A percentile compares a stretch with the other conserved stretches of the same genome.
phyloP scores from a whole-genome alignment of 2,797 vertebrate genomes.

The Etheostoma nigrum region DNA sequence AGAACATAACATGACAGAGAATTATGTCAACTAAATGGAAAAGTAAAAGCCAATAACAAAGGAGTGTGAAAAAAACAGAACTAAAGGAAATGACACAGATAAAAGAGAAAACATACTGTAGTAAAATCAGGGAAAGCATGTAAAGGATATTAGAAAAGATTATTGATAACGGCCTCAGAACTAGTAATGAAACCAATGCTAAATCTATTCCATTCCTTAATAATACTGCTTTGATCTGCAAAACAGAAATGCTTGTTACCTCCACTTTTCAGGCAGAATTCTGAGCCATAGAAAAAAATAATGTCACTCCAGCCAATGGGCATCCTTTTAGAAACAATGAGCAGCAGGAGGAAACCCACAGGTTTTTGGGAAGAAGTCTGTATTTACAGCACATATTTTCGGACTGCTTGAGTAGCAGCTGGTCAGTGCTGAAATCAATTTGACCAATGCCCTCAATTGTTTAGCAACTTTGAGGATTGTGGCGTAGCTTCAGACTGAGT shows the following conservation, averaged over 20 bases:
- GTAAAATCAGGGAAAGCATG: not conserved
- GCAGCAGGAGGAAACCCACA: slow-evolving; percentile 16
- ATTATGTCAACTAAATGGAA: slow-evolving; percentile 41
- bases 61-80: not conserved
- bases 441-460: slow-evolving; percentile 72
- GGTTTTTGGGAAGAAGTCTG: slow-evolving; percentile 12
- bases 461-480: slow-evolving; percentile 54
- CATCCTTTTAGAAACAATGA: slow-evolving; percentile 42
- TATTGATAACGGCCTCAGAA: slow-evolving; percentile 6
- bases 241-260: slow-evolving; percentile 17
- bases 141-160: slow-evolving; percentile 24
- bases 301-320: slow-evolving; percentile 24
- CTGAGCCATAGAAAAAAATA: not conserved
- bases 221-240: slow-evolving; percentile 10
- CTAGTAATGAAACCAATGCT: slow-evolving; percentile 34
- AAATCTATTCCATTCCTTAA: slow-evolving; percentile 16
- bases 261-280: slow-evolving; percentile 18
- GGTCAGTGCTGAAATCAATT: slow-evolving; percentile 62
- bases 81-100: slow-evolving; percentile 10
- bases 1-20: slow-evolving; percentile 28
- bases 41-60: slow-evolving; percentile 17
- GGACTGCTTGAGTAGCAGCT: slow-evolving; percentile 57
- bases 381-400: slow-evolving; percentile 54
- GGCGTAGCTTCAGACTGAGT: slow-evolving; percentile 41
- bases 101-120: not conserved